Conservation (phyloP, 2,797 vertebrate genomes). For the Varecia variegata region DNA sequence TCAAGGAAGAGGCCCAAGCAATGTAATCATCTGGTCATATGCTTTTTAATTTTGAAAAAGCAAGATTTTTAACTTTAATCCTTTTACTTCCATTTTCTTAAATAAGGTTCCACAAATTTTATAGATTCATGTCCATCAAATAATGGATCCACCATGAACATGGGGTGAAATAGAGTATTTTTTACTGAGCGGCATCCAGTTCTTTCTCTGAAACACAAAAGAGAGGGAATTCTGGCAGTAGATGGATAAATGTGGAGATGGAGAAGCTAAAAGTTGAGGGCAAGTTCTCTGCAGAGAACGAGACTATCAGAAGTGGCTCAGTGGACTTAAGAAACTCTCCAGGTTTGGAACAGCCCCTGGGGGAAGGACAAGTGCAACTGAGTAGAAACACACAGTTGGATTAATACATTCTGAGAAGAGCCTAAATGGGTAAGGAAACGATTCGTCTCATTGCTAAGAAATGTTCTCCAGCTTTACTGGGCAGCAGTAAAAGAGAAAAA, state of each 20-base stretch:
- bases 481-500: neutral
- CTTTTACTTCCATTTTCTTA: neutral
- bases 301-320: neutral
- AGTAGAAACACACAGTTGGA: neutral
- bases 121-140: neutral
- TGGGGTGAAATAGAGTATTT: neutral
- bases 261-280: neutral
- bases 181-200: neutral
- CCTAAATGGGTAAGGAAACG: neutral
- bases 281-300: neutral
- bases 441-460: neutral
- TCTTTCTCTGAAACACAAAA: neutral
- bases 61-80: neutral
- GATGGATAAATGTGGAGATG: accelerated
- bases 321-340: neutral
- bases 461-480: neutral
- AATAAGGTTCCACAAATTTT: neutral
- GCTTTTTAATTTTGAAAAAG: neutral
- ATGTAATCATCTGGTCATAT: neutral
- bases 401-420: neutral
- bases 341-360: neutral
- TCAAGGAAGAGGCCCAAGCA: neutral
- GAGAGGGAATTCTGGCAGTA: neutral
- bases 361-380: neutral
- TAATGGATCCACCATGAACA: neutral